Base-by-base conservation (phyloP, 2,888 invertebrate species). In the Drosophila vallismaia region DNA sequence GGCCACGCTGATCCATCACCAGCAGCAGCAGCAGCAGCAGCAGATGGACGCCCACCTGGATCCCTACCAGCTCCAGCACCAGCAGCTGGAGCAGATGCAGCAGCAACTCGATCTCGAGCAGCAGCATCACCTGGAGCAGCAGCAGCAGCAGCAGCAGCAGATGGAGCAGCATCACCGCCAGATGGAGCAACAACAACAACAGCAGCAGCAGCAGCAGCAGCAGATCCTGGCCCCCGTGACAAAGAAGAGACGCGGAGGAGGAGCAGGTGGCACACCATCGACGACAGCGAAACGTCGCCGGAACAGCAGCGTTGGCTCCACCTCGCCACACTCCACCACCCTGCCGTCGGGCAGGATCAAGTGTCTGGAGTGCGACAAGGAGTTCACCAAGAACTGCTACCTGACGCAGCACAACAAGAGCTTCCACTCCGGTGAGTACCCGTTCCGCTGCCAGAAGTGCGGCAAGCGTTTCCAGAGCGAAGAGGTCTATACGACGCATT, bases 371-470 rank as follows among this genome's bases (percentile, higher is more conserved):
- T 97, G 97, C 92, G 94, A 95, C 90, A 97, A 97, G 91, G 92
- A 94, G 44, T 97, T 97, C 92, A 96, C 96, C 91, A 96, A 95
- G 87, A 95, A 95, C 52, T 97, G 97, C 91, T 97, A 97, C 90
- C 93, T 97, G 60, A 97, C 97, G 54, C 97, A 97, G 91, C 97
- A 97, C 92, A 96, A 96, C 92, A 97, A 97, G 91, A 96, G 96
- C 77, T 96, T 96, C 92, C 97, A 97, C 91, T 94, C 95, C 74
- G 97, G 97, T 71, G 96, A 95, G 87, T 96, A 96, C 90, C 97
- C 96, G 12, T 97, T 94, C 91, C 96, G 97, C 91, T 97, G 97
- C 90, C 93, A 94, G 84, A 94, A 95, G 79, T 97, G 97, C 91
- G 97, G 97, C 75, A 97, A 97, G 91, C 94, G 97, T 36, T 97